A percentile compares a stretch with the other conserved stretches of the same genome.
Conservation (phyloP, 1,140 invertebrate species). For the Orussus abietinus region DNA sequence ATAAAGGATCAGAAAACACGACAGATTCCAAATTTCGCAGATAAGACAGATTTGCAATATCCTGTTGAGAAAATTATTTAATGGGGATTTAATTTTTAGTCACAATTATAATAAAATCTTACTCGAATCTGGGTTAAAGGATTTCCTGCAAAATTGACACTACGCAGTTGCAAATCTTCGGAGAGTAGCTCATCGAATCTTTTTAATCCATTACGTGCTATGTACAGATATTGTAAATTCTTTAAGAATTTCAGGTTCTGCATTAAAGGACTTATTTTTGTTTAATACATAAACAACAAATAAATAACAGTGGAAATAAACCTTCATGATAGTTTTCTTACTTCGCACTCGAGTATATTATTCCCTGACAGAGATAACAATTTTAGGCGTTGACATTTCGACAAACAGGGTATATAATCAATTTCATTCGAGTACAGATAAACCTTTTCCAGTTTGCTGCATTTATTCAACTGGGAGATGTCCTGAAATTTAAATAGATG, state of each 20-base stretch:
- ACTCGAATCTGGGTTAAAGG: too few relatives aligned
- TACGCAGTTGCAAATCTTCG: constrained; percentile 8
- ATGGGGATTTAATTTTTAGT: too few relatives aligned
- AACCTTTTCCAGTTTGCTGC: constrained; percentile 17
- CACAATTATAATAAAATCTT: too few relatives aligned
- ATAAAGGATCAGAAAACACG: constrained; percentile 21
- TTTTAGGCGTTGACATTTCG: constrained; percentile 8
- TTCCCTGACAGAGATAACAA: constrained; percentile 21
- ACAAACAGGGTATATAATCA: constrained; percentile 17
- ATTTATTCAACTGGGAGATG: constrained; percentile 12
- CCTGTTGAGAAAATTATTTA: constrained; percentile 17
- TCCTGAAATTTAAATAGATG: too few relatives aligned
- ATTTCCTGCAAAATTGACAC: constrained; percentile 23
- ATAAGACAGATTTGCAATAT: constrained; percentile 13
- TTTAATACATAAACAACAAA: too few relatives aligned
- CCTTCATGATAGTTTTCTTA: too few relatives aligned
- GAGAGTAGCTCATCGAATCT: constrained; percentile 14
- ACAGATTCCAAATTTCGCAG: constrained; percentile 16
- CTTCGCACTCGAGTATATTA: constrained; percentile 9
- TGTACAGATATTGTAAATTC: constrained; percentile 16
- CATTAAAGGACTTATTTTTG: too few relatives aligned
- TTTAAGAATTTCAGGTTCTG: constrained; percentile 11
- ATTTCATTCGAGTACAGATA: constrained; percentile 26
- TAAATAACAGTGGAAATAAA: too few relatives aligned
- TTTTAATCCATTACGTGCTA: constrained; percentile 22